Evolutionary conservation across 2,888 invertebrate species (phyloP).

Genomic region (Pantelozetes paolii): DNA sequence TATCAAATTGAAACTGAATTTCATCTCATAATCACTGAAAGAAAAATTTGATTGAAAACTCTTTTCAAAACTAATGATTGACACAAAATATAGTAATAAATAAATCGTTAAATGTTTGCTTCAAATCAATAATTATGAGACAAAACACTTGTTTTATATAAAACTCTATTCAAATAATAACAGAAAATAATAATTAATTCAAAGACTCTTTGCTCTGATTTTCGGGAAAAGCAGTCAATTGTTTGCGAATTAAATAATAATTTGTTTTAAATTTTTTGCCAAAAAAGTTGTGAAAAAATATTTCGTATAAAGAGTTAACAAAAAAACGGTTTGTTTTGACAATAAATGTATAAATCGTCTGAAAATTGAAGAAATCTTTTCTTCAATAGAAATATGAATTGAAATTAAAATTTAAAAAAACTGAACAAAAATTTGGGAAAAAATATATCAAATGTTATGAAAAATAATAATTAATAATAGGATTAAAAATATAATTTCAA

Average conservation of each 20-base stretch:
- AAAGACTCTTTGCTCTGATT: neutral
- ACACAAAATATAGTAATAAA: neutral
- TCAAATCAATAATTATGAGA: neutral
- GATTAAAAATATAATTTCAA: too few species aligned
- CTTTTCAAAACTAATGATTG: constrained; percentile 5
- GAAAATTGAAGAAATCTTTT: neutral
- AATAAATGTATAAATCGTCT: neutral
- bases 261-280: neutral
- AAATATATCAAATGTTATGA: too few species aligned
- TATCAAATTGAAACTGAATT: neutral
- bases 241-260: neutral
- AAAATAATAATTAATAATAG: too few species aligned
- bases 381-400: neutral
- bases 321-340: neutral
- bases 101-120: neutral
- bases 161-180: neutral
- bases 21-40: neutral
- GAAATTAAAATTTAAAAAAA: neutral
- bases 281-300: neutral
- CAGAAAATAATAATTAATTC: constrained; percentile 6
- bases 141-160: constrained; percentile 6
- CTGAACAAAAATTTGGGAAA: neutral
- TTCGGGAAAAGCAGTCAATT: neutral
- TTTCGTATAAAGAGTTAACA: neutral
- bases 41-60: neutral